Evolutionary conservation across 1,140 invertebrate species (phyloP), one percentile per base, ranked within the genome.

Genomic region (Gryllus bimaculatus): DNA sequence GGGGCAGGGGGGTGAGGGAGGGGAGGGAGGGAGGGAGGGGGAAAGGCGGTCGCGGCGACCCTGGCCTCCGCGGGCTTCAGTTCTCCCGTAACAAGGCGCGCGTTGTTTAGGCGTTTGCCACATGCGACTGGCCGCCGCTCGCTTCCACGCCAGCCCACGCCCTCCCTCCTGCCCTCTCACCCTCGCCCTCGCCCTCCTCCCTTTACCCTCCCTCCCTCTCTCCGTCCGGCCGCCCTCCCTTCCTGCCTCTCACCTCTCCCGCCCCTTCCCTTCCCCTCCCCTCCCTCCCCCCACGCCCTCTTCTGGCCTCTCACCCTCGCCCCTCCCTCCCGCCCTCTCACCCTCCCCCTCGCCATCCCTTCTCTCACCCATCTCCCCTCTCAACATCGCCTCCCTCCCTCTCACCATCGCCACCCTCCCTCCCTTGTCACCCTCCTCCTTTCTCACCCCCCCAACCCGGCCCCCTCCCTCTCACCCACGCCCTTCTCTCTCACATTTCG

Each of bases 101-200:
- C 26, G 26, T 39, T 39, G 26, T 39, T n/a, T 39, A 39, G 75
- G 48, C n/a, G 39, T 21, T n/a, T 39, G 26, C 39, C 12, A 47
- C 8, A 13, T 18, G 75, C 13, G 0, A 8, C 8, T 76, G 7
- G 75, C 7, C 74, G 39, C n/a, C 26, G 47, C 47, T 48, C 54
- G 47, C 77, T 48, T 49, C 54, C 47, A 48, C 77, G 15, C 20
- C 15, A 49, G 18, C 39, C 48, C 15, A 78, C 77, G 47, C 21
- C 77, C 54, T 78, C 47, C 54, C 77, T 78, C 48, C 77, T 2
- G 20, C 47, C 77, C 20, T 73, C 10, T 39, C 76, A 77, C 3
- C 47, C 20, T 7, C 47, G 26, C 39, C 48, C 8, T 47, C 12
- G 8, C 21, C n/a, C n/a, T n/a, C n/a, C n/a, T n/a, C n/a, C n/a